These are phyloP conservation scores for Drosophila kohkoa DNA, from an alignment of 1,140 invertebrate genomes.

Conservation along the genomic window DNA sequence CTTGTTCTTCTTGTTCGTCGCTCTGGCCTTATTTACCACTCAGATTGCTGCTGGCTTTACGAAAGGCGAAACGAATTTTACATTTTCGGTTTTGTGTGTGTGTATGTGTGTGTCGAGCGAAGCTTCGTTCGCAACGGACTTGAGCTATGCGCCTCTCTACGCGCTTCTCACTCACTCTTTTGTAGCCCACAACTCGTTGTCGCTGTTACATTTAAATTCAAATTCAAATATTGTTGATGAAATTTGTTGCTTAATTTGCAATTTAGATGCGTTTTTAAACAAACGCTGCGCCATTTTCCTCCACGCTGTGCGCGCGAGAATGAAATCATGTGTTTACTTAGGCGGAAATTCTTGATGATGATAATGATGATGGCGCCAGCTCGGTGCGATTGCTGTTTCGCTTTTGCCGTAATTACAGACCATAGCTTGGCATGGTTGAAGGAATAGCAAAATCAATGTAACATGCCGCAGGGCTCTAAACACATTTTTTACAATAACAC, in stretches of 20 bases:
- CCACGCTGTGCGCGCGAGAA: slow-evolving; percentile 9
- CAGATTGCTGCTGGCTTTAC: slow-evolving; percentile 49
- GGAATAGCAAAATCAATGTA: slow-evolving; percentile 54
- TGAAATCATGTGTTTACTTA: slow-evolving; percentile 80
- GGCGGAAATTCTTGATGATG: slow-evolving; percentile 62
- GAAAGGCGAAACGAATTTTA: slow-evolving; percentile 72
- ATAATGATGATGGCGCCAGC: slow-evolving; percentile 27
- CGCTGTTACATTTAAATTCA: slow-evolving; percentile 76
- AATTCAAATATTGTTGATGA: slow-evolving; percentile 84
- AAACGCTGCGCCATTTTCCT: slow-evolving; percentile 53
- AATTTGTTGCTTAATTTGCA: slow-evolving; percentile 84
- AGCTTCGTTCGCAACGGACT: slow-evolving; percentile 6
- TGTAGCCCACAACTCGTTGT: slow-evolving; percentile 64
- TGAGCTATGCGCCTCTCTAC: slow-evolving; percentile 26
- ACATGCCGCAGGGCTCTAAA: slow-evolving; percentile 26
- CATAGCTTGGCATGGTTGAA: slow-evolving; percentile 13
- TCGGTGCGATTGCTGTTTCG: slow-evolving; percentile 9
- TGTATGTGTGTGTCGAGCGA: not conserved
- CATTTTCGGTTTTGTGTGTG: slow-evolving; percentile 74
- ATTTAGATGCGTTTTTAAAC: slow-evolving; percentile 83
- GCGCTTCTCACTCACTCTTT: slow-evolving; percentile 31
- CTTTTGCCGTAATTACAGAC: slow-evolving; percentile 48
- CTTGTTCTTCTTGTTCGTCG: not conserved
- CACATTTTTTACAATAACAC: slow-evolving; percentile 47
- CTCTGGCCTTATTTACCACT: slow-evolving; percentile 47